A percentile compares a stretch with the other conserved stretches of the same genome.
phyloP scores from a whole-genome alignment of 2,888 invertebrate genomes.

The Lasioglossum oenotherae region DNA sequence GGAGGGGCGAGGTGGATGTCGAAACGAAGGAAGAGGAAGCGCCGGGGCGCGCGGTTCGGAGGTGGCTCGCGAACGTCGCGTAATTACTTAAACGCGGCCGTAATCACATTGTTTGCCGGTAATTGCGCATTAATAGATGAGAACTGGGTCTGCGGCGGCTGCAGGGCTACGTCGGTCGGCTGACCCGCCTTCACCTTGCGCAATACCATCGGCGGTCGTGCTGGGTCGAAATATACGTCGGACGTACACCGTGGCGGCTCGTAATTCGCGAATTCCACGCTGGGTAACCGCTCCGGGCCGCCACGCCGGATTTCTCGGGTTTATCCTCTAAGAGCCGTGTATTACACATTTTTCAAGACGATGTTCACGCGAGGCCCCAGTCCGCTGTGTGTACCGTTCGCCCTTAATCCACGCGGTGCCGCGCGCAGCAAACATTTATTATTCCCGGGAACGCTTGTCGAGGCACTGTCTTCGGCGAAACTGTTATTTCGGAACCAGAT shows the following conservation, averaged over 20 bases:
- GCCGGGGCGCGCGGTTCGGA: slow-evolving; percentile 30
- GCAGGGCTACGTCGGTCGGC: slow-evolving; percentile 55
- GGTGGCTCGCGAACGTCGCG: slow-evolving; percentile 67
- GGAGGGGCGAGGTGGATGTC: slow-evolving; percentile 36
- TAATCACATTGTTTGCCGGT: slow-evolving; percentile 80
- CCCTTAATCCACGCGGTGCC: slow-evolving; percentile 50
- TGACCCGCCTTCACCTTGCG: slow-evolving; percentile 70
- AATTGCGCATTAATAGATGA: slow-evolving; percentile 81
- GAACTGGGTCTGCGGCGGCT: slow-evolving; percentile 77
- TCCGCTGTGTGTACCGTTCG: slow-evolving; percentile 47
- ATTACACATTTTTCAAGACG: slow-evolving; percentile 65
- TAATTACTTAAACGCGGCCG: slow-evolving; percentile 76
- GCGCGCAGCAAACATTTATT: slow-evolving; percentile 46
- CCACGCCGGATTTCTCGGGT: slow-evolving; percentile 51
- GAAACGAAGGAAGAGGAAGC: slow-evolving; percentile 50
- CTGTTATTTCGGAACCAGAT: slow-evolving; percentile 31
- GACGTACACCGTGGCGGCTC: slow-evolving; percentile 39
- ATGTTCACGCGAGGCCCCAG: slow-evolving; percentile 62
- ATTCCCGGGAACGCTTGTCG: slow-evolving; percentile 35
- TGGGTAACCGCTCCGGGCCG: slow-evolving; percentile 57
- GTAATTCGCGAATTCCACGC: slow-evolving; percentile 67
- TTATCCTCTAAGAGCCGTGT: slow-evolving; percentile 65
- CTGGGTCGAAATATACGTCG: slow-evolving; percentile 65
- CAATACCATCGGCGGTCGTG: slow-evolving; percentile 60
- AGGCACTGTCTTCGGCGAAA: slow-evolving; percentile 21